Conservation (phyloP, 2,113 vertebrate genomes). For the Calyptommatus sinebrachiatus region DNA sequence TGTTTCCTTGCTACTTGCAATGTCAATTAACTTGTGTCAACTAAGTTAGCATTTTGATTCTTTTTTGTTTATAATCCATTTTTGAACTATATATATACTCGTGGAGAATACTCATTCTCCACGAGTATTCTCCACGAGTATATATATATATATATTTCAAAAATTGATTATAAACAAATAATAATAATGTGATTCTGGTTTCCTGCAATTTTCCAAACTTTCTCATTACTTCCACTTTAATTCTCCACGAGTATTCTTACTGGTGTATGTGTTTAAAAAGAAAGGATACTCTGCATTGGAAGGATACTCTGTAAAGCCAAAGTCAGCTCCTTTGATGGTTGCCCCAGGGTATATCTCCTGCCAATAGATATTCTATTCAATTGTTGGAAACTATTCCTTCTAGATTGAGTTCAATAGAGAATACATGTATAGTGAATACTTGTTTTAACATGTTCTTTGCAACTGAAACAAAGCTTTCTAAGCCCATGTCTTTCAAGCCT, state of each 20-base stretch:
- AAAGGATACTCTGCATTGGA: not conserved
- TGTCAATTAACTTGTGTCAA: no score
- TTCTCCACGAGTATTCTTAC: no score
- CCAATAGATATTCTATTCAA: not conserved
- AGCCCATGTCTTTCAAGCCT: conserved; percentile 33
- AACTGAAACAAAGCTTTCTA: conserved; percentile 33
- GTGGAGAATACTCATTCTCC: no score
- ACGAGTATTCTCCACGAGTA: no score
- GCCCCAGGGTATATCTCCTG: not conserved
- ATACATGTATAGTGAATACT: conserved; percentile 6
- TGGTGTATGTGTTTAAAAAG: not conserved
- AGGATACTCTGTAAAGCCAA: not conserved
- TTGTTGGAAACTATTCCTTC: not conserved
- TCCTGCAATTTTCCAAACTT: not conserved
- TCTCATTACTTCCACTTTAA: not conserved
- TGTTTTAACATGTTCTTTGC: conserved; percentile 11
- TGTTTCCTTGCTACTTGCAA: no score
- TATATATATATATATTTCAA: no score
- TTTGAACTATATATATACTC: no score
- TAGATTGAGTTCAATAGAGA: not conserved
- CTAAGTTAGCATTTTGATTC: no score
- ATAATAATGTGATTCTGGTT: not conserved
- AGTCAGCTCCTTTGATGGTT: not conserved
- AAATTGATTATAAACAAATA: no score
- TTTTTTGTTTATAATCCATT: no score